phyloP scores from a whole-genome alignment of 1,140 invertebrate species.

The Meloidogyne chitwoodi region DNA sequence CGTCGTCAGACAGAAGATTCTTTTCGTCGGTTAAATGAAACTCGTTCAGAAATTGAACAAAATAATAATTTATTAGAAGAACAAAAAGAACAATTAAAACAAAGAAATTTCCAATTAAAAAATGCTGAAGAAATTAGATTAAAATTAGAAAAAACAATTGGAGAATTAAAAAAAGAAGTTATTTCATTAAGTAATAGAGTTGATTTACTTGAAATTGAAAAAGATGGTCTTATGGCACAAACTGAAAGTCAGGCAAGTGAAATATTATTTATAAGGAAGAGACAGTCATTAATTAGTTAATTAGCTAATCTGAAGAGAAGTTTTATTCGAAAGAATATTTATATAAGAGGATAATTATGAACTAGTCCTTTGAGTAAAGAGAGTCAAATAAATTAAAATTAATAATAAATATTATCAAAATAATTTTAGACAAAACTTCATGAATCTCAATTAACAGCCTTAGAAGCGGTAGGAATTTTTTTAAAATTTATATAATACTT shows the following conservation, averaged over 20 bases:
- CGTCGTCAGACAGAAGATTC: conserved; percentile 48
- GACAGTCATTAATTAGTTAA: too few species aligned
- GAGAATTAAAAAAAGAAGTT: conserved; percentile 53
- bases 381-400: neutral
- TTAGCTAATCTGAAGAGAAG: too few species aligned
- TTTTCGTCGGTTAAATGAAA: conserved; percentile 29
- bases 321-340: too few species aligned
- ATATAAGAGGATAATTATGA: too few species aligned
- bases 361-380: too few species aligned
- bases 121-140: conserved; percentile 47
- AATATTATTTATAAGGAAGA: neutral
- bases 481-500: neutral
- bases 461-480: conserved; percentile 39
- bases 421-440: conserved; percentile 40
- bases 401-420: neutral
- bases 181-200: conserved; percentile 51
- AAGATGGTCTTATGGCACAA: conserved; percentile 53
- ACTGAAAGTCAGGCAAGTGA: conserved; percentile 46
- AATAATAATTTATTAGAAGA: conserved; percentile 29
- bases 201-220: conserved; percentile 56
- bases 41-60: conserved; percentile 16
- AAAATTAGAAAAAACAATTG: conserved; percentile 46
- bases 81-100: conserved; percentile 33
- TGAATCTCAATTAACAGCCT: conserved; percentile 54
- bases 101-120: conserved; percentile 42